phyloP scores from a whole-genome alignment of 2,797 vertebrate species.

The Mormyrops attenuatus region DNA sequence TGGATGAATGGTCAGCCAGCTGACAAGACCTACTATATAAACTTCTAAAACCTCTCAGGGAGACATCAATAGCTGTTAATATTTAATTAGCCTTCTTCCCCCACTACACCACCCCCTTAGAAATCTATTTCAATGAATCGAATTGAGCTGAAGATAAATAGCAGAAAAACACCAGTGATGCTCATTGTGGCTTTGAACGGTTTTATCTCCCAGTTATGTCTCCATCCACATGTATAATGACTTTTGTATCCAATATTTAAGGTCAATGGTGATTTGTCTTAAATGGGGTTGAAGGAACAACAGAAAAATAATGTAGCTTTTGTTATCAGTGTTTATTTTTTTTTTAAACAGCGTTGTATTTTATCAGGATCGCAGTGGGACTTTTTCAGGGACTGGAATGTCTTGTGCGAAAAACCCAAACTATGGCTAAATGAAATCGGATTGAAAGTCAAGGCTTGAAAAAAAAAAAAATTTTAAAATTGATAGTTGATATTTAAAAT shows the following conservation, averaged over 20 bases:
- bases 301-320: neutral
- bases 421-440: neutral
- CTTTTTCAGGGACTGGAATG: neutral
- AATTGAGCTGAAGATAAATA: slow-evolving; percentile 21
- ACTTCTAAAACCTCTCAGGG: slow-evolving; percentile 19
- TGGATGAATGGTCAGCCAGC: slow-evolving; percentile 17
- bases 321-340: neutral
- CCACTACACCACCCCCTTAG: neutral
- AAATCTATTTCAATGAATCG: slow-evolving; percentile 6
- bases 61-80: slow-evolving; percentile 27
- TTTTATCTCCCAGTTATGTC: neutral
- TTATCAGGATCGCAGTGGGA: neutral
- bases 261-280: neutral
- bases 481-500: neutral
- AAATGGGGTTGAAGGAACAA: neutral
- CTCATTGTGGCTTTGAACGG: neutral
- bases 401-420: neutral
- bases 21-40: slow-evolving; percentile 18
- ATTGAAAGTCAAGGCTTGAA: neutral
- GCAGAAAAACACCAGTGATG: neutral
- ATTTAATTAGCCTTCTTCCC: slow-evolving; percentile 19
- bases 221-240: neutral
- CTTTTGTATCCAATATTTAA: neutral
- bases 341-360: neutral
- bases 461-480: neutral